These are phyloP conservation scores for Chrysopilus asiliformis DNA, from an alignment of 2,888 invertebrate genomes.

Conservation along the genomic window DNA sequence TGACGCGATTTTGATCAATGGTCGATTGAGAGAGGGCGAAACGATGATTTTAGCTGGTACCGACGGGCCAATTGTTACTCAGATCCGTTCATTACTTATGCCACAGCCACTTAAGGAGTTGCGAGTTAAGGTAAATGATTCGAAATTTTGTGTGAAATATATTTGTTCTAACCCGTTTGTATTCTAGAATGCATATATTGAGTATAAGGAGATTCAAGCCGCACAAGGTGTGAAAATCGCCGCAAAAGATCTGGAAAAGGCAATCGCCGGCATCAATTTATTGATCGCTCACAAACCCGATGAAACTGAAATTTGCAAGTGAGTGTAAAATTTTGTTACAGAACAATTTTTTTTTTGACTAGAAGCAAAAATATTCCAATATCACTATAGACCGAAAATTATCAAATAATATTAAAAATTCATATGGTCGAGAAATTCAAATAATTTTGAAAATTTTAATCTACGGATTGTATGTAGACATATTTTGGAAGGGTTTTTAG, in stretches of 20 bases:
- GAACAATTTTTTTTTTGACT: neutral
- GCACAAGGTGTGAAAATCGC: conserved; percentile 98
- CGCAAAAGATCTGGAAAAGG: conserved; percentile 95
- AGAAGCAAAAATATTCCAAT: too few relatives aligned
- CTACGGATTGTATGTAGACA: too few relatives aligned
- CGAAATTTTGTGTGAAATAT: neutral
- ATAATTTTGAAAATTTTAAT: too few relatives aligned
- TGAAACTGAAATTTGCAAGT: conserved; percentile 76
- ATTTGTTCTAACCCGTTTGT: conserved; percentile 13
- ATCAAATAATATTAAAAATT: too few relatives aligned
- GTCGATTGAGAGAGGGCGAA: conserved; percentile 83
- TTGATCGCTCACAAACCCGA: conserved; percentile 85
- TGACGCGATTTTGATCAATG: conserved; percentile 96
- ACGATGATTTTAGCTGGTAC: conserved; percentile 93
- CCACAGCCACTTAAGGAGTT: conserved; percentile 97
- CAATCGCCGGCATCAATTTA: conserved; percentile 89
- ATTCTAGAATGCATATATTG: conserved; percentile 74
- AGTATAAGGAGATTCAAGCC: conserved; percentile 86
- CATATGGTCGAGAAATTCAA: too few relatives aligned
- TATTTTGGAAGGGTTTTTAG: too few relatives aligned
- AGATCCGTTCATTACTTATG: conserved; percentile 91
- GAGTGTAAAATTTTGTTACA: too few relatives aligned
- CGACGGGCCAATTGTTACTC: conserved; percentile 95
- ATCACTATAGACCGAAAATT: too few relatives aligned
- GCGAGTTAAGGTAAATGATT: conserved; percentile 66